Evolutionary conservation across 2,888 invertebrate species (phyloP).

Genomic region (Metopia argyrocephala): DNA sequence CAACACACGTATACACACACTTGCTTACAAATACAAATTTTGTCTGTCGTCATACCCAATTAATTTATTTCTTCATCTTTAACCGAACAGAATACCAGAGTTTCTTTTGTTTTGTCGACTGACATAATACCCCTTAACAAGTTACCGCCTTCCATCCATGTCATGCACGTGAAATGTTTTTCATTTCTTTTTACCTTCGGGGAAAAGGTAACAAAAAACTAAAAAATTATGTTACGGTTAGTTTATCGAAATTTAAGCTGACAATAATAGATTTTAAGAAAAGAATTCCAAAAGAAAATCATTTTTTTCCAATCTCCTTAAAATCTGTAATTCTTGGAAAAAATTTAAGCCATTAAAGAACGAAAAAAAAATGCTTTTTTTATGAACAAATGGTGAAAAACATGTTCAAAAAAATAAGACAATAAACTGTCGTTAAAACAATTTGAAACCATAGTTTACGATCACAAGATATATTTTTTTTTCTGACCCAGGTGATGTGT

Average conservation of each 20-base stretch:
- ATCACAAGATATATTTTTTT: background rate
- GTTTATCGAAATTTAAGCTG: constrained; percentile 44
- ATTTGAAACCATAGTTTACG: constrained; percentile 47
- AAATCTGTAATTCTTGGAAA: constrained; percentile 49
- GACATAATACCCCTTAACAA: constrained; percentile 63
- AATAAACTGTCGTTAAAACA: constrained; percentile 54
- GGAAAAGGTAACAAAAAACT: constrained; percentile 39
- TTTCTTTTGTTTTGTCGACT: constrained; percentile 16
- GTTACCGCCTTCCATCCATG: constrained; percentile 55
- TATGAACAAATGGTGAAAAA: constrained; percentile 7
- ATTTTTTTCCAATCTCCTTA: constrained; percentile 29
- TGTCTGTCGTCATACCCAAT: constrained; percentile 8
- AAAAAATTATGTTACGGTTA: constrained; percentile 46
- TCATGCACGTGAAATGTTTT: constrained; percentile 47
- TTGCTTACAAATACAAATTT: background rate
- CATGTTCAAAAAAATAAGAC: constrained; percentile 29
- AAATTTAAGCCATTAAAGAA: constrained; percentile 51
- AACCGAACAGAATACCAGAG: too few relatives aligned
- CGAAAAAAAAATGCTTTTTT: constrained; percentile 8
- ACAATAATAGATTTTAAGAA: constrained; percentile 38
- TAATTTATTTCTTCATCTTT: constrained; percentile 33
- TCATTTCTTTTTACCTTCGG: background rate
- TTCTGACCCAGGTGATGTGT: background rate
- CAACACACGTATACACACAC: constrained; percentile 24
- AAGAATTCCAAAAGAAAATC: background rate